Base-by-base conservation (phyloP, 2,113 vertebrate species). In the Tachycineta bicolor region DNA sequence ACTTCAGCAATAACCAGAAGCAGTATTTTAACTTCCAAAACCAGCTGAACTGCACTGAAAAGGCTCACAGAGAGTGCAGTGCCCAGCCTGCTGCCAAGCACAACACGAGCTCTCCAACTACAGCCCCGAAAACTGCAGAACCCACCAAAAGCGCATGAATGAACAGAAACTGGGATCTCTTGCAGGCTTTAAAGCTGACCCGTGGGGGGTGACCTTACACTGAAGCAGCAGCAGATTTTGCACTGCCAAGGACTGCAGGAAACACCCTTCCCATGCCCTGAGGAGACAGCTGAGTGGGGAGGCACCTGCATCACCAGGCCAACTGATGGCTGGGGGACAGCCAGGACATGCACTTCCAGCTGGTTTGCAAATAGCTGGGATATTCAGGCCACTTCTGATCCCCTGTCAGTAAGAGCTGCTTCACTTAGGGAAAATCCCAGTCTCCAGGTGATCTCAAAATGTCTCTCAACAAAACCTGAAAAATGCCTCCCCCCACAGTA, bases 381-480 rank as follows among this genome's bases (percentile, higher is more conserved):
- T 62, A 74, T 81, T 34, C 63, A 76, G n/a, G 39, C 34, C 31
- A 14, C 44, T 79, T 86, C 79, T 67, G 43, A 86, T 47, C 8
- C 24, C 21, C 33, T 29, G 34, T 34, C 50, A 46, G 3, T 1
- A 34, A 47, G 14, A 24, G 21, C 55, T 7, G 37, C 43, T 75
- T 83, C 44, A 64, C 70, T 74, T 6, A 63, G 24, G 37, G 39
- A 75, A 92, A 37, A 73, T 73, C 69, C 49, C 50, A 43, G 46
- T 28, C 71, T 65, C 47, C 65, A 81, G 58, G 33, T 95, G 94
- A 94, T 93, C 94, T 92, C 90, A 96, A 94, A 96, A 92, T 3
- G 88, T 95, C 92, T 95, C 79, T 93, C 88, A 90, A 67, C 33
- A 59, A 4, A 47, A 87, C 63, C 70, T 47, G 7, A 83, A 63